A percentile compares a stretch with the other conserved stretches of the same genome.
Conservation (phyloP, 2,797 vertebrate species). For the Urophycis tenuis region DNA sequence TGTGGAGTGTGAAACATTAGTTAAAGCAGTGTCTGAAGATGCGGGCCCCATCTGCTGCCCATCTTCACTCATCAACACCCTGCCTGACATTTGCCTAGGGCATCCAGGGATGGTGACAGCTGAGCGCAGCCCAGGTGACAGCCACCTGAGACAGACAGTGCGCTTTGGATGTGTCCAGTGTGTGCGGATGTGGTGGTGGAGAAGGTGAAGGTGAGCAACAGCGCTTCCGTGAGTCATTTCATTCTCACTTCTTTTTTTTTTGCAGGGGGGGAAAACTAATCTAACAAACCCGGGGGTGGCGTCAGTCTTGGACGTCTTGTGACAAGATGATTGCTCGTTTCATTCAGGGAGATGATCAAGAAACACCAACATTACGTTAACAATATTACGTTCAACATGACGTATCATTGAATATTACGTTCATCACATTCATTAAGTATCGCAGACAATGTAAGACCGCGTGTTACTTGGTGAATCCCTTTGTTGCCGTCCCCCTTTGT, state of each 20-base stretch:
- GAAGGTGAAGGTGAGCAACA: slow-evolving; percentile 3
- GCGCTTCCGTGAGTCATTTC: slow-evolving; percentile 18
- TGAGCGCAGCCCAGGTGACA: slow-evolving; percentile 18
- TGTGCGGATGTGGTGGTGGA: neutral
- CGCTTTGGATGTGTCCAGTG: slow-evolving; percentile 12
- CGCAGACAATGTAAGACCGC: no score
- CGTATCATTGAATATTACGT: no score
- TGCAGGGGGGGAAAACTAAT: slow-evolving; percentile 6
- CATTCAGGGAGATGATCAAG: no score
- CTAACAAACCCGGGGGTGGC: no score
- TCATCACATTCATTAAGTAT: no score
- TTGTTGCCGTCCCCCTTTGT: no score
- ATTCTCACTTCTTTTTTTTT: slow-evolving; percentile 21
- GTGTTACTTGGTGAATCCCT: no score
- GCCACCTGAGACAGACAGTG: slow-evolving; percentile 9
- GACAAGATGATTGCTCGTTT: neutral
- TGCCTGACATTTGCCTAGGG: neutral
- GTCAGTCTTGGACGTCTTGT: neutral
- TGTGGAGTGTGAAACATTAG: neutral
- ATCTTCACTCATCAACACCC: slow-evolving; percentile 26
- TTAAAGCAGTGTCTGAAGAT: slow-evolving; percentile 15
- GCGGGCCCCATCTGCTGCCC: slow-evolving; percentile 17
- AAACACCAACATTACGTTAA: no score
- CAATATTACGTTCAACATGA: no score
- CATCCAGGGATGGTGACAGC: slow-evolving; percentile 10